These are phyloP conservation scores for Calliphora vomitoria DNA, from an alignment of 2,888 invertebrate species.

Conservation along the genomic window DNA sequence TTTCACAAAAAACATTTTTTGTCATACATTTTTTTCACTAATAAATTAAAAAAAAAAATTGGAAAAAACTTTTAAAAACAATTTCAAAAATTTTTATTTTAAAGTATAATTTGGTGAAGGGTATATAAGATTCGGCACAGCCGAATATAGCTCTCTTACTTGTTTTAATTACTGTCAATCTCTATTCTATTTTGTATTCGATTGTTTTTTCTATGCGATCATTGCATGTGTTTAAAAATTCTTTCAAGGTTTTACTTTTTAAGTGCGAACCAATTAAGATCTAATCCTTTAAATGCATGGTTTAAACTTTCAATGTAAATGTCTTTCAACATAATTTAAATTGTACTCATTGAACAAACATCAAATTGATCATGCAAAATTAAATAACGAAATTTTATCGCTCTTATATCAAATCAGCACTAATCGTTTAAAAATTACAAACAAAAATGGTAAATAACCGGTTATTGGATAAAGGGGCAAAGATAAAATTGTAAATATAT, in stretches of 20 bases:
- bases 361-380: constrained; percentile 3
- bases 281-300: background rate
- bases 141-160: too few relatives aligned
- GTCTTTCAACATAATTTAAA: background rate
- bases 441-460: constrained; percentile 8
- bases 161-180: too few relatives aligned
- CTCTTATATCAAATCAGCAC: background rate
- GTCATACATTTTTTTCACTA: too few relatives aligned
- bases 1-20: too few relatives aligned
- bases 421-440: constrained; percentile 2
- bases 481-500: background rate
- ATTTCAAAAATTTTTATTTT: too few relatives aligned
- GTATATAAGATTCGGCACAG: too few relatives aligned
- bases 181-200: too few relatives aligned
- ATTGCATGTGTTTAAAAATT: background rate
- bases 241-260: background rate
- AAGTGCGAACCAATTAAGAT: background rate
- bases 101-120: too few relatives aligned
- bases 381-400: constrained; percentile 17
- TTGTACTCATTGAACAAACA: background rate
- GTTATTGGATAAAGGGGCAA: background rate
- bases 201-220: too few relatives aligned
- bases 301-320: background rate
- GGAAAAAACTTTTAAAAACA: too few relatives aligned
- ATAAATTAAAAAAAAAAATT: too few relatives aligned